Evolutionary conservation across 2,888 invertebrate species (phyloP), one percentile per base, ranked within the genome.

Genomic region (Chamaedrilus cognettii): DNA sequence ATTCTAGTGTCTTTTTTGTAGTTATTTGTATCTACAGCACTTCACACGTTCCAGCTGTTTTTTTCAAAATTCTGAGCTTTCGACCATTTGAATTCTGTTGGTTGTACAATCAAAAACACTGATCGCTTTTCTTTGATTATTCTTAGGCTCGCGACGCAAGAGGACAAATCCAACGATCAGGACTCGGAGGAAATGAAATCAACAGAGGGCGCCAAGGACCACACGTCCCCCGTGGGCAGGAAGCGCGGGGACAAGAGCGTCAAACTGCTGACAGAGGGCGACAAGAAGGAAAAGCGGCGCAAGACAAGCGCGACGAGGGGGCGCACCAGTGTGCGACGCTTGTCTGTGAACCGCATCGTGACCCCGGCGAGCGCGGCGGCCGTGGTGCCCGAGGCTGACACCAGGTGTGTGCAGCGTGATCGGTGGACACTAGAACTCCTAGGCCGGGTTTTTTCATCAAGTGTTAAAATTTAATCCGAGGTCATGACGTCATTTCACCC

Each of bases 101-200:
- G n/a, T n/a, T n/a, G n/a, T n/a, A n/a, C n/a, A n/a, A n/a, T n/a
- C n/a, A n/a, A n/a, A n/a, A n/a, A n/a, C n/a, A n/a, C n/a, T n/a
- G n/a, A n/a, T n/a, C n/a, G n/a, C n/a, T n/a, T n/a, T n/a, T n/a
- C n/a, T n/a, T n/a, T n/a, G n/a, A n/a, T n/a, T n/a, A n/a, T n/a
- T n/a, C n/a, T n/a, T n/a, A 42, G 42, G 11, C 19, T 42, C 11
- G 11, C 42, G 19, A 15, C 30, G 2, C 51, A 1, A 32, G 77
- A 80, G 11, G 80, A 81, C 5, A 77, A 76, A 55, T 64, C 73
- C 2, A 77, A 78, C 63, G 80, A 80, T 30, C 68, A 74, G 4
- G 82, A 82, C 31, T 68, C 69, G 1, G 82, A 82, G 33, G 82
- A 83, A 33, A 80, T 80, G 63, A 80, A 79, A 19, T 42, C 42